phyloP scores from a whole-genome alignment of 1,140 invertebrate species.

The Limonius californicus region DNA sequence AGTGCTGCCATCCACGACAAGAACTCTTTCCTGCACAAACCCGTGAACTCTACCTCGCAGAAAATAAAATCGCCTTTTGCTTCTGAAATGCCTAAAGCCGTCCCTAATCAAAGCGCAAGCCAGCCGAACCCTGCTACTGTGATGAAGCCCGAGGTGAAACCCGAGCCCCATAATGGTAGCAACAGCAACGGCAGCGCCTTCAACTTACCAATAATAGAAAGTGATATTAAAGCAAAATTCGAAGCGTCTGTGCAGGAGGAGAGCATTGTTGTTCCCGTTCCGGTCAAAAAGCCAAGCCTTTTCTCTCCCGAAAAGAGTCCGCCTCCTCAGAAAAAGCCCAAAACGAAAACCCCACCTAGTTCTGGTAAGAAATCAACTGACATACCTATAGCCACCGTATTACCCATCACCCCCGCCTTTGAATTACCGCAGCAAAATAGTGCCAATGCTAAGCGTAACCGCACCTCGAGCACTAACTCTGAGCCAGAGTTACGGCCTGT shows the following conservation, averaged over 20 bases:
- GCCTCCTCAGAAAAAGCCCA: conserved; percentile 32
- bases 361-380: conserved; percentile 38
- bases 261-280: conserved; percentile 18
- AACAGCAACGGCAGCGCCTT: conserved; percentile 7
- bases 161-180: conserved; percentile 31
- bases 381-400: conserved; percentile 23
- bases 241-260: conserved; percentile 29
- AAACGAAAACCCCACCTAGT: conserved; percentile 38
- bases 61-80: conserved; percentile 40
- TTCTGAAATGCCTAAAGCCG: conserved; percentile 41
- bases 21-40: conserved; percentile 34
- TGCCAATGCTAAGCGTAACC: conserved; percentile 21
- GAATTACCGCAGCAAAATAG: conserved; percentile 33
- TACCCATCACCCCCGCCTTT: conserved; percentile 25
- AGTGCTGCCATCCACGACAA: conserved; percentile 32
- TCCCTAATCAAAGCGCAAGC: conserved; percentile 33
- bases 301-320: conserved; percentile 55
- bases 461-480: conserved; percentile 41
- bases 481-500: conserved; percentile 46
- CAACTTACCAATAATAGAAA: conserved; percentile 18
- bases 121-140: background rate
- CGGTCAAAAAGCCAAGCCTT: conserved; percentile 43
- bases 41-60: conserved; percentile 41
- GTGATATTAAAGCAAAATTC: conserved; percentile 30
- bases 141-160: conserved; percentile 16